Conservation (phyloP, 2,888 invertebrate genomes). For the Ectemnius lituratus region DNA sequence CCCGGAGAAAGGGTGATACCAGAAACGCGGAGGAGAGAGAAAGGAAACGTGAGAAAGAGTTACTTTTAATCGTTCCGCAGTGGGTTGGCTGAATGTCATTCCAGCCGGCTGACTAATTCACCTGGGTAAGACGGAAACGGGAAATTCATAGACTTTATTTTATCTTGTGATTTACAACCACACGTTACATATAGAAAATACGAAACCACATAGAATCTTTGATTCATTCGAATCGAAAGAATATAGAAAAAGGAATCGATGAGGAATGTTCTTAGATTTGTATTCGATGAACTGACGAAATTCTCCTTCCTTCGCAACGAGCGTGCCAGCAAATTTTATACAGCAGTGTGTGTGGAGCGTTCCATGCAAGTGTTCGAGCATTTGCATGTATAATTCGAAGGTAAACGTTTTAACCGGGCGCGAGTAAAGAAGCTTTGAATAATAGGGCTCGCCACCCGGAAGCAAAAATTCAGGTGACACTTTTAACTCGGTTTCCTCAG, state of each 20-base stretch:
- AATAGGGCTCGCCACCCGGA: neutral
- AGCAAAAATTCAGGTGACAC: slow-evolving; percentile 14
- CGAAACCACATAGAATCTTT: too few relatives aligned
- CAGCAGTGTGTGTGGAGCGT: too few relatives aligned
- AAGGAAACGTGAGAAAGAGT: slow-evolving; percentile 32
- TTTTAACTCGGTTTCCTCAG: neutral
- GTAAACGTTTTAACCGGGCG: slow-evolving; percentile 1
- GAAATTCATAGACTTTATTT: slow-evolving; percentile 8
- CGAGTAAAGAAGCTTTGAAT: slow-evolving; percentile 5
- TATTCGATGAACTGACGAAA: too few relatives aligned
- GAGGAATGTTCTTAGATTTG: neutral
- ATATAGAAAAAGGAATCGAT: slow-evolving; percentile 17
- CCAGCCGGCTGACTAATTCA: too few relatives aligned
- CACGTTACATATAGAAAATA: too few relatives aligned
- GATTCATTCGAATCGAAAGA: slow-evolving; percentile 10
- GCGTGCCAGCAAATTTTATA: too few relatives aligned
- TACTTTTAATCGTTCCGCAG: slow-evolving; percentile 55
- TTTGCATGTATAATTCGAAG: neutral
- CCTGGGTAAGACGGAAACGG: neutral
- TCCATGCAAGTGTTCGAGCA: neutral
- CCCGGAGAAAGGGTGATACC: neutral
- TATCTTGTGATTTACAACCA: neutral
- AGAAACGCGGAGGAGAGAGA: too few relatives aligned
- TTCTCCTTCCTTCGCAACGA: too few relatives aligned
- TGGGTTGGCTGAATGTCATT: slow-evolving; percentile 9